phyloP scores from a whole-genome alignment of 2,113 vertebrate genomes.

The Boleophthalmus pectinirostris region DNA sequence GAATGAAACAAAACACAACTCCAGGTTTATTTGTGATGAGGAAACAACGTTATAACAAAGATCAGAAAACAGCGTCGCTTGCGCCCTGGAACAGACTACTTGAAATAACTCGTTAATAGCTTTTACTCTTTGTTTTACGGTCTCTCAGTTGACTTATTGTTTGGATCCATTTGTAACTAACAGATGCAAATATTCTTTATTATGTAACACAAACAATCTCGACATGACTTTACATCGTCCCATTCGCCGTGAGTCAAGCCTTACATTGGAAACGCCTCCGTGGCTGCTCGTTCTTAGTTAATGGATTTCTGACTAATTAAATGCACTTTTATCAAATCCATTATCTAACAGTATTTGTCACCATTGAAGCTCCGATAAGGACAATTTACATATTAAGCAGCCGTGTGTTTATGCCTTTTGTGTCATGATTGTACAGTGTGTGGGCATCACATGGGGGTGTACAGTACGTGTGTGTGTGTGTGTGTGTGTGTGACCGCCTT shows the following conservation, averaged over 20 bases:
- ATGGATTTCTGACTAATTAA: not conserved
- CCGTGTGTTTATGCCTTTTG: not conserved
- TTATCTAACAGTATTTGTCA: not conserved
- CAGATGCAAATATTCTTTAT: not conserved
- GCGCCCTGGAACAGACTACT: no score
- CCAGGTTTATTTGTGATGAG: no score
- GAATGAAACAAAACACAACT: no score
- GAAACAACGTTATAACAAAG: no score
- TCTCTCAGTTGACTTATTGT: not conserved
- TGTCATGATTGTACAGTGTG: not conserved
- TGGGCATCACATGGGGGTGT: not conserved
- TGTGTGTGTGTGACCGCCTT: not conserved
- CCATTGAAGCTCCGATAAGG: not conserved
- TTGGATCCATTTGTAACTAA: not conserved
- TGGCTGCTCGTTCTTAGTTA: not conserved
- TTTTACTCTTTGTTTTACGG: not conserved
- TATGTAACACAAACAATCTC: not conserved
- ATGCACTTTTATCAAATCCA: conserved; percentile 3
- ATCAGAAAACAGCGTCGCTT: no score
- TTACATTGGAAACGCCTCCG: not conserved
- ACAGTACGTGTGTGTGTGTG: not conserved
- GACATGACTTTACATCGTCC: not conserved
- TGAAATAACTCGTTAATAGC: not conserved
- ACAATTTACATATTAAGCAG: not conserved
- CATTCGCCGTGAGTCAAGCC: not conserved